Conservation (phyloP, 2,888 invertebrate species). For the Dione vanillae region DNA sequence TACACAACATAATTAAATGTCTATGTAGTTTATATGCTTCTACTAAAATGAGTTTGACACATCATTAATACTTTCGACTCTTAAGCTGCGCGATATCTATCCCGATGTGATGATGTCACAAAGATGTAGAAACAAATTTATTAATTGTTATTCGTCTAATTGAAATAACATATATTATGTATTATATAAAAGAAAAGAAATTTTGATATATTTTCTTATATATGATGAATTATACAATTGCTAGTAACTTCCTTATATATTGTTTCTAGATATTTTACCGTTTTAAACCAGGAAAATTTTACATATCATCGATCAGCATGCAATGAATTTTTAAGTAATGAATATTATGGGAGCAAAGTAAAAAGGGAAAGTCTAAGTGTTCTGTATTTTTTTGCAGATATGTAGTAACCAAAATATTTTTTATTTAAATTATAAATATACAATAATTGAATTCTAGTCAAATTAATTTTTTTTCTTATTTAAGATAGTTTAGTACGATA, state of each 20-base stretch:
- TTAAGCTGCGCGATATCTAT: conserved; percentile 20
- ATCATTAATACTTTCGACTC: conserved; percentile 41
- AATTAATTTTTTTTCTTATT: too few species aligned
- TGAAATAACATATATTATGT: background rate
- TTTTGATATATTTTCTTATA: too few species aligned
- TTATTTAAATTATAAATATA: too few species aligned
- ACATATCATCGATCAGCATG: background rate
- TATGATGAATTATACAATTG: too few species aligned
- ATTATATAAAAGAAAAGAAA: too few species aligned
- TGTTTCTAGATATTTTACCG: background rate
- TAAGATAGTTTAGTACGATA: too few species aligned
- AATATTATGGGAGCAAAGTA: too few species aligned
- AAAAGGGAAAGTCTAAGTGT: too few species aligned
- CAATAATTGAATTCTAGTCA: background rate
- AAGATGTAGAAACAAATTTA: background rate
- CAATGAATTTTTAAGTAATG: background rate
- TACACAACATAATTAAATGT: too few species aligned
- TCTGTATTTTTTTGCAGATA: too few species aligned
- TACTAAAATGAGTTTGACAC: conserved; percentile 33
- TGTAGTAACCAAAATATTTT: too few species aligned
- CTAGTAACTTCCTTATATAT: too few species aligned
- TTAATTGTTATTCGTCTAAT: background rate
- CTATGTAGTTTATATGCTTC: conserved; percentile 24
- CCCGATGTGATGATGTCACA: conserved; percentile 31
- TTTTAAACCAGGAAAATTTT: background rate